Base-by-base conservation (phyloP, 2,797 vertebrate genomes). In the Schizopygopsis malacanthus region DNA sequence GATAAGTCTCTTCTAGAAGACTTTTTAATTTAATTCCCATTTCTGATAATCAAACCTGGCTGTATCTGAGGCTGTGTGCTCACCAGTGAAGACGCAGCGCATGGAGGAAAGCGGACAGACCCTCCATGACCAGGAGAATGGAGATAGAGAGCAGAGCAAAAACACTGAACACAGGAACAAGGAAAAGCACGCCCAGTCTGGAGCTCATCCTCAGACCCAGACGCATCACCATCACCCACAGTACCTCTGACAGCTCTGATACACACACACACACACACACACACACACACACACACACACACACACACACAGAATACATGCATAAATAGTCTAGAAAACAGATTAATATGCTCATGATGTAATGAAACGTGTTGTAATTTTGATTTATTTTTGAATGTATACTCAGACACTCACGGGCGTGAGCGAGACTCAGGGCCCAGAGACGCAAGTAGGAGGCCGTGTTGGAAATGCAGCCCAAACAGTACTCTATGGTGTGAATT, bases 401-500 rank as follows among this genome's bases (percentile, higher is more conserved):
- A 80, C 71, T 50, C 56, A 71, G 59, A 22, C 63, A 89, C 97
- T 97, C 90, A 99, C 98, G 96, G 77, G 97, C 97, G 2, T 99
- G 98, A 15, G 98, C 98, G 92, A 99, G 92, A 92, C 98, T 99
- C 87, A 99, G 95, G 0, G 98, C 98, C 98, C 98, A 99, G 85
- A 99, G 97, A 1, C 98, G 96, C 80, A 99, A 95, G 92, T 99
- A 99, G 2, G 98, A 99, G 0, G 98, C 98, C 0, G 97, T 99
- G 94, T 99, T 99, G 85, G 98, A 99, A 88, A 99, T 97, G 94
- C 98, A 99, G 89, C 98, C 98, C 89, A 99, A 95, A 89, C 98
- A 99, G 92, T 95, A 99, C 89, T 99, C 98, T 2, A 99, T 99
- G 86, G 98, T 99, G 91, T 99, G 98, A 90, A 99, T 99, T 77